Percentiles rank a stretch among this genome's conserved stretches.
Evolutionary conservation across 2,113 vertebrate species (phyloP).

Genomic region (Oryzias woworae): DNA sequence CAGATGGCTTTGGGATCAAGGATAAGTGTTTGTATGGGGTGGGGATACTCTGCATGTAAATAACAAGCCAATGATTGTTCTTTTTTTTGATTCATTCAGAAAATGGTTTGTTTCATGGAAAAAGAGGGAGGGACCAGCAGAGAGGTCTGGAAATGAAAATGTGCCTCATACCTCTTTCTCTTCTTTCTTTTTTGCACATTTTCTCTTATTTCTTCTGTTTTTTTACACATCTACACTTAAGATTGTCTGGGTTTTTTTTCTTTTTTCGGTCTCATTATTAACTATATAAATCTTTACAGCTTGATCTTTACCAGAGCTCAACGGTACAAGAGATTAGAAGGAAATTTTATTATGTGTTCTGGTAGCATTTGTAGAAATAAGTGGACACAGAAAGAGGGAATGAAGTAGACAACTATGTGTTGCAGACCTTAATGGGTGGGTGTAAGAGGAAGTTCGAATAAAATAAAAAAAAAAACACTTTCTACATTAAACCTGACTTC

Average conservation of each 20-base stretch:
- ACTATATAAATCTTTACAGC: constrained; percentile 9
- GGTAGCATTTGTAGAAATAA: constrained; percentile 21
- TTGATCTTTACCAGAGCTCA: constrained; percentile 18
- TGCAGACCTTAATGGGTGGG: constrained; percentile 36
- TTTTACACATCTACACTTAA: constrained; percentile 12
- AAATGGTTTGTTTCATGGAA: constrained; percentile 30
- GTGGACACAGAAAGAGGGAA: constrained; percentile 21
- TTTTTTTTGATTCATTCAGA: constrained; percentile 63
- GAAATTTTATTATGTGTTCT: constrained; percentile 2
- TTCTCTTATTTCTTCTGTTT: constrained; percentile 11
- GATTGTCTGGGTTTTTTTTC: not conserved
- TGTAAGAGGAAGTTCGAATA: constrained; percentile 66
- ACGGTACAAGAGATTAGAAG: constrained; percentile 3
- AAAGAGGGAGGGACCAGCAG: not conserved
- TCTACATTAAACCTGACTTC: constrained; percentile 57
- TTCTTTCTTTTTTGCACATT: constrained; percentile 35
- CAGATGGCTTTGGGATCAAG: constrained; percentile 69
- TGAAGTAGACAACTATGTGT: constrained; percentile 44
- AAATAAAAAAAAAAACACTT: constrained; percentile 75
- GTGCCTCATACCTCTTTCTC: constrained; percentile 56
- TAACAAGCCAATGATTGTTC: constrained; percentile 75
- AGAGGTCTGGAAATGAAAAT: constrained; percentile 21
- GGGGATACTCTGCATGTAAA: constrained; percentile 75
- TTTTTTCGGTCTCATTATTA: constrained; percentile 1
- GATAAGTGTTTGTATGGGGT: constrained; percentile 57